Conservation (phyloP, 1,140 invertebrate genomes). For the Macrostomum lignano region DNA sequence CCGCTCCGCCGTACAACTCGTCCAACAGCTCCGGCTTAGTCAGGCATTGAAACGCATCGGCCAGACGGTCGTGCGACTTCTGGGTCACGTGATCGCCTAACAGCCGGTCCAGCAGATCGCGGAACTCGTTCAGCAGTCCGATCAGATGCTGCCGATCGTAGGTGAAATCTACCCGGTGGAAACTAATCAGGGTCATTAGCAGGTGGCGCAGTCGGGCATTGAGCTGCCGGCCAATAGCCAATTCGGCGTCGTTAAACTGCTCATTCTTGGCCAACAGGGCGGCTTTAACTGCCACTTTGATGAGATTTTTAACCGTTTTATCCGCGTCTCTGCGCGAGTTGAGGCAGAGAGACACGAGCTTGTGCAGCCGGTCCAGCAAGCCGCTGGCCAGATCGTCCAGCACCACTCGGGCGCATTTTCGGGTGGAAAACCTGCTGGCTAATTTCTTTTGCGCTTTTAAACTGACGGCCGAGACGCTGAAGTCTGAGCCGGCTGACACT, state of each 20-base stretch:
- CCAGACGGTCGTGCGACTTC: constrained; percentile 49
- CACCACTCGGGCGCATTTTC: no score
- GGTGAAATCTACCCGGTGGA: constrained; percentile 57
- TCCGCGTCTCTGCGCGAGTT: constrained; percentile 79
- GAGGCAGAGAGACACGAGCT: no score
- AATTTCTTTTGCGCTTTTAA: no score
- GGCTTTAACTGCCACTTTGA: constrained; percentile 79
- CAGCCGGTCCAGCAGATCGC: constrained; percentile 39
- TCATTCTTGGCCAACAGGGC: constrained; percentile 51
- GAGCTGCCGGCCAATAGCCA: constrained; percentile 38
- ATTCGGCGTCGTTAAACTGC: constrained; percentile 45
- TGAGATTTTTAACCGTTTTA: constrained; percentile 74
- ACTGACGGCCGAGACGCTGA: no score
- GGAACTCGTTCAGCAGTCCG: constrained; percentile 36
- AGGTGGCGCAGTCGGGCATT: constrained; percentile 34
- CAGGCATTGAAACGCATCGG: constrained; percentile 53
- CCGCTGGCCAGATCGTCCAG: no score
- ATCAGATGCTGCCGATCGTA: constrained; percentile 50
- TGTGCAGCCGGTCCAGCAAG: no score
- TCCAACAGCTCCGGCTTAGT: constrained; percentile 37
- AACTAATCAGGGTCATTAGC: constrained; percentile 53
- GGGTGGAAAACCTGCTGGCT: no score
- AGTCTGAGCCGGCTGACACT: no score
- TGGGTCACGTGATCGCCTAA: constrained; percentile 52
- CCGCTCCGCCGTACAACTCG: no score